Evolutionary conservation across 2,797 vertebrate species (phyloP).

Genomic region (Synanceia verrucosa): DNA sequence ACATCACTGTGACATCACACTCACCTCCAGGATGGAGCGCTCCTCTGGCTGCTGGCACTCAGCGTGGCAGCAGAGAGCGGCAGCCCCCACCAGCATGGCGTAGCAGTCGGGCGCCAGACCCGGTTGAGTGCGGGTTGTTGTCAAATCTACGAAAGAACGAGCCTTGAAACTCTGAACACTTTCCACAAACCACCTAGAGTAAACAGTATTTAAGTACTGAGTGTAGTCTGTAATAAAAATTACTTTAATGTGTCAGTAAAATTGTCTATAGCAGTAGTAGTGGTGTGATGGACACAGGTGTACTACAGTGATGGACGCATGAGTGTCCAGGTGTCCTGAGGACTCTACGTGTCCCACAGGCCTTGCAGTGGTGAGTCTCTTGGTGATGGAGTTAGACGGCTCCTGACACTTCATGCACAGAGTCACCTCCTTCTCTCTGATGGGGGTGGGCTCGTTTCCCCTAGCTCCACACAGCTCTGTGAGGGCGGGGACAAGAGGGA

Average conservation of each 20-base stretch:
- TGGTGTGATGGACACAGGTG: too few species aligned
- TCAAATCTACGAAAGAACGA: conserved; percentile 91
- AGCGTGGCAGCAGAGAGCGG: conserved; percentile 79
- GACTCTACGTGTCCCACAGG: conserved; percentile 91
- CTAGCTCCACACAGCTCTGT: conserved; percentile 87
- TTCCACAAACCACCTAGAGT: conserved; percentile 92
- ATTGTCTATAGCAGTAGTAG: too few species aligned
- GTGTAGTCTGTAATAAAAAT: too few species aligned
- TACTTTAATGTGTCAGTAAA: too few species aligned
- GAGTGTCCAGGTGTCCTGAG: too few species aligned
- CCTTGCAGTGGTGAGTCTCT: conserved; percentile 93
- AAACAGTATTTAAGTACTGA: too few species aligned
- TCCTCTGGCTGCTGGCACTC: conserved; percentile 81
- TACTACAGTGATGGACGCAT: too few species aligned
- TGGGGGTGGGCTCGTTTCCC: conserved; percentile 91
- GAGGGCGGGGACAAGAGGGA: too few species aligned
- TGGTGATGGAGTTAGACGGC: conserved; percentile 93
- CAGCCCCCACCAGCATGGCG: conserved; percentile 85
- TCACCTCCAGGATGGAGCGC: conserved; percentile 92
- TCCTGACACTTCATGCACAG: conserved; percentile 95
- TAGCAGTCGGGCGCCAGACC: conserved; percentile 92
- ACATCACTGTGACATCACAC: conserved; percentile 11
- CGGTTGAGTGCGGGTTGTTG: conserved; percentile 92
- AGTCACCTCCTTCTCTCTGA: conserved; percentile 92
- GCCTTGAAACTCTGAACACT: conserved; percentile 93